phyloP scores from a whole-genome alignment of 2,888 invertebrate genomes.

The Euplagia quadripunctaria region DNA sequence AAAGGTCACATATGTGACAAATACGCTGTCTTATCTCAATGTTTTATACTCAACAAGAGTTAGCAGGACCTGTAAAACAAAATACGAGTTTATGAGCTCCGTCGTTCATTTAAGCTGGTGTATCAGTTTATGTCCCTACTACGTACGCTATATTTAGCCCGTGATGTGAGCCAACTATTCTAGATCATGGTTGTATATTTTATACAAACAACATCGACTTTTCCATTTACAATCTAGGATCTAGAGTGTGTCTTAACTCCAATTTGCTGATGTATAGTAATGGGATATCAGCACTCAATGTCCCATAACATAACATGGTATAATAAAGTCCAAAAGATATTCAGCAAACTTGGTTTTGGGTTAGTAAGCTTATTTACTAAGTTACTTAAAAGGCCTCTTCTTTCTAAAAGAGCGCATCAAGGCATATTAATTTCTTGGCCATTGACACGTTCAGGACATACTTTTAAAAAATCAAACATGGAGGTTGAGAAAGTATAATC shows the following conservation, averaged over 20 bases:
- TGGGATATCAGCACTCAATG: background rate
- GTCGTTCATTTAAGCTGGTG: constrained; percentile 49
- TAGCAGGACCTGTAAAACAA: constrained; percentile 40
- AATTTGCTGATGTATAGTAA: background rate
- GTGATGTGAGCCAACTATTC: constrained; percentile 60
- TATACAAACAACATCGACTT: constrained; percentile 34
- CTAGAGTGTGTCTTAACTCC: background rate
- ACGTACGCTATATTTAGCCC: constrained; percentile 51
- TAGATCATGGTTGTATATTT: constrained; percentile 58
- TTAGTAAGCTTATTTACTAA: background rate
- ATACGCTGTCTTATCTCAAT: constrained; percentile 12
- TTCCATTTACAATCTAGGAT: constrained; percentile 30
- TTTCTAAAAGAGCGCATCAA: background rate
- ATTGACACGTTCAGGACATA: background rate
- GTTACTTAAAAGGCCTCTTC: background rate
- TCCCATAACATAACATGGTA: background rate
- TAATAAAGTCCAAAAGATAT: background rate
- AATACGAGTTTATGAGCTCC: constrained; percentile 38
- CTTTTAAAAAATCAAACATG: background rate
- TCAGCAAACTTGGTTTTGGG: background rate
- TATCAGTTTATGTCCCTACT: constrained; percentile 51
- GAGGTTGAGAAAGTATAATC: too few species aligned
- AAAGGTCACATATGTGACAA: constrained; percentile 35
- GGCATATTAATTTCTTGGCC: background rate
- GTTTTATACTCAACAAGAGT: constrained; percentile 17